phyloP scores from a whole-genome alignment of 1,140 invertebrate species.

The Drosophila gunungcola region DNA sequence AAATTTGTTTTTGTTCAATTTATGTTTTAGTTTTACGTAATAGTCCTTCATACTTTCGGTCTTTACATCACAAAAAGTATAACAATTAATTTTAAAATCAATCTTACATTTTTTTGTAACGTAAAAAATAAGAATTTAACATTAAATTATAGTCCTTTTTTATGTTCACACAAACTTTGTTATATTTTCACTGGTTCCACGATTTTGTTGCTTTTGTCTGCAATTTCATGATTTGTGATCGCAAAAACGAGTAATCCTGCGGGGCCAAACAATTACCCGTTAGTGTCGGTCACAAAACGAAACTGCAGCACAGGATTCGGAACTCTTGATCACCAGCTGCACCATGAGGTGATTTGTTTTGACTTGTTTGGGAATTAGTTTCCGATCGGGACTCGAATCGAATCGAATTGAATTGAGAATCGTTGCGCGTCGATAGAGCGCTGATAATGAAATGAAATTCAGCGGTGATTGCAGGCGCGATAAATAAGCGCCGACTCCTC shows the following conservation, averaged over 20 bases:
- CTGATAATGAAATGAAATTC: slow-evolving; percentile 83
- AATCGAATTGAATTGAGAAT: slow-evolving; percentile 4
- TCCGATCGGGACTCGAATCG: slow-evolving; percentile 4
- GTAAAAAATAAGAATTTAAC: too few relatives aligned
- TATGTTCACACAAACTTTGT: too few relatives aligned
- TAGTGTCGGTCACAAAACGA: slow-evolving; percentile 85
- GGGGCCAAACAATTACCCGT: slow-evolving; percentile 70
- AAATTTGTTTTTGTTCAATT: too few relatives aligned
- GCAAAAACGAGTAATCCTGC: slow-evolving; percentile 83
- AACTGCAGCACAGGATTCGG: slow-evolving; percentile 66
- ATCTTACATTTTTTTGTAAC: too few relatives aligned
- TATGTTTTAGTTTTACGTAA: too few relatives aligned
- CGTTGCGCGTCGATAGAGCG: slow-evolving; percentile 50
- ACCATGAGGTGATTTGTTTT: too few relatives aligned
- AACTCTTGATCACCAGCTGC: background rate
- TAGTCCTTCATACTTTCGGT: too few relatives aligned
- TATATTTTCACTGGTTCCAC: slow-evolving; percentile 1
- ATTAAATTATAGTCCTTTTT: too few relatives aligned
- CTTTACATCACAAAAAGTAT: too few relatives aligned
- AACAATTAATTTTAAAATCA: background rate
- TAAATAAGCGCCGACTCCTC: slow-evolving; percentile 68
- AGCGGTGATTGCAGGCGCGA: slow-evolving; percentile 66
- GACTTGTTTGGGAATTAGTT: background rate
- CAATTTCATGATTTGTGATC: slow-evolving; percentile 85
- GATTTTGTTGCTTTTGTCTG: slow-evolving; percentile 57